phyloP scores from a whole-genome alignment of 2,888 invertebrate species.

The Perdita meconis region DNA sequence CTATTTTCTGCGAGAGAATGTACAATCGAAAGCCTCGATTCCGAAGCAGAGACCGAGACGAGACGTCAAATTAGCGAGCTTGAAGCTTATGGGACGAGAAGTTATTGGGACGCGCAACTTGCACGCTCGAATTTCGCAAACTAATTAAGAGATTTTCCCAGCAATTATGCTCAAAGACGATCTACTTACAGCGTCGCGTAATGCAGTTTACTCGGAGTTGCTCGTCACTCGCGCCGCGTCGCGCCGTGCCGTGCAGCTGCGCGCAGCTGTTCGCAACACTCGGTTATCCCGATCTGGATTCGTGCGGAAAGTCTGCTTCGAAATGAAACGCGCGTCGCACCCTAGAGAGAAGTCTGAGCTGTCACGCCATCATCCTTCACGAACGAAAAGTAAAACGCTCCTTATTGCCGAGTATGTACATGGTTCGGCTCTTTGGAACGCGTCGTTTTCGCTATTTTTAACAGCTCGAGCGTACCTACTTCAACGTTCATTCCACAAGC shows the following conservation, averaged over 20 bases:
- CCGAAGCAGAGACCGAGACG: background rate
- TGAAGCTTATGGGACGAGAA: background rate
- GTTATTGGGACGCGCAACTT: constrained; percentile 10
- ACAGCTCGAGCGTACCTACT: constrained; percentile 20
- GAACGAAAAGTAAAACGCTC: constrained; percentile 35
- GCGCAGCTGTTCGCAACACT: background rate
- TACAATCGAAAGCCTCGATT: no score
- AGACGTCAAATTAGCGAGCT: background rate
- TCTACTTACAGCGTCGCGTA: background rate
- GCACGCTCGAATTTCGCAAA: constrained; percentile 20
- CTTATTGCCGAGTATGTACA: constrained; percentile 37
- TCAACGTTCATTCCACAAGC: constrained; percentile 32
- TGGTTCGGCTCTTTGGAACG: constrained; percentile 54
- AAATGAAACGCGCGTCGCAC: background rate
- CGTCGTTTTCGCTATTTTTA: constrained; percentile 55
- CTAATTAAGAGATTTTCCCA: constrained; percentile 3
- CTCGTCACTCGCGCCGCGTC: background rate
- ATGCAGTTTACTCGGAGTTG: background rate
- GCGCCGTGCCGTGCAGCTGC: no score
- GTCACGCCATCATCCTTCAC: constrained; percentile 28
- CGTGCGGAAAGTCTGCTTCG: background rate
- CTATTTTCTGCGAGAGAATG: no score
- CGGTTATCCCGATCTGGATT: background rate
- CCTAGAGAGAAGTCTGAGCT: background rate
- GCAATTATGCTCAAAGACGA: constrained; percentile 7